These are phyloP conservation scores for Macrochelys suwanniensis DNA, from an alignment of 2,797 vertebrate species.

Conservation along the genomic window DNA sequence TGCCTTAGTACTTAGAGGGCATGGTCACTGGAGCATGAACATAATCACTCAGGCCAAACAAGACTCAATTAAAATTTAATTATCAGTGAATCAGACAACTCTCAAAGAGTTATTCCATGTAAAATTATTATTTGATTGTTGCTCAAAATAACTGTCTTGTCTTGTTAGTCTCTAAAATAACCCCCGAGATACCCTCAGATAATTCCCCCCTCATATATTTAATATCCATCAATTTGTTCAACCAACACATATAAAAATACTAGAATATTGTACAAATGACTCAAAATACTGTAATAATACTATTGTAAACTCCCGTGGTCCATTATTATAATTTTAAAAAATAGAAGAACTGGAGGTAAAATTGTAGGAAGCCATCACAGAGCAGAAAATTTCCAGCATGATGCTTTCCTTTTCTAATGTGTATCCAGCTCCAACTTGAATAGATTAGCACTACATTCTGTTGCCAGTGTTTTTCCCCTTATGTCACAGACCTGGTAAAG, in stretches of 20 bases:
- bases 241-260: neutral
- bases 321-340: neutral
- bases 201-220: slow-evolving; percentile 75
- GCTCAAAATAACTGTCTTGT: slow-evolving; percentile 80
- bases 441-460: neutral
- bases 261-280: neutral
- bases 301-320: neutral
- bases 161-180: slow-evolving; percentile 78
- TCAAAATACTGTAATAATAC: neutral
- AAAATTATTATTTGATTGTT: slow-evolving; percentile 80
- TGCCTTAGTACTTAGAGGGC: slow-evolving; percentile 79
- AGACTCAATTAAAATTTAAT: slow-evolving; percentile 84
- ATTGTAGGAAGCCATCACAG: neutral
- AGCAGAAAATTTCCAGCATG: neutral
- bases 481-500: neutral
- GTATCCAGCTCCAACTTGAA: neutral
- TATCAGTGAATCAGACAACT: slow-evolving; percentile 81
- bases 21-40: slow-evolving; percentile 75
- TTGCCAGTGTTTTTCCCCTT: neutral
- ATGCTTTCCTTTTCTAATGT: neutral
- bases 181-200: slow-evolving; percentile 65
- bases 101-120: slow-evolving; percentile 69
- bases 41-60: slow-evolving; percentile 82
- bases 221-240: slow-evolving; percentile 66
- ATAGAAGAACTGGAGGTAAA: neutral